Base-by-base conservation (phyloP, 2,113 vertebrate genomes). In the Laterallus jamaicensis region DNA sequence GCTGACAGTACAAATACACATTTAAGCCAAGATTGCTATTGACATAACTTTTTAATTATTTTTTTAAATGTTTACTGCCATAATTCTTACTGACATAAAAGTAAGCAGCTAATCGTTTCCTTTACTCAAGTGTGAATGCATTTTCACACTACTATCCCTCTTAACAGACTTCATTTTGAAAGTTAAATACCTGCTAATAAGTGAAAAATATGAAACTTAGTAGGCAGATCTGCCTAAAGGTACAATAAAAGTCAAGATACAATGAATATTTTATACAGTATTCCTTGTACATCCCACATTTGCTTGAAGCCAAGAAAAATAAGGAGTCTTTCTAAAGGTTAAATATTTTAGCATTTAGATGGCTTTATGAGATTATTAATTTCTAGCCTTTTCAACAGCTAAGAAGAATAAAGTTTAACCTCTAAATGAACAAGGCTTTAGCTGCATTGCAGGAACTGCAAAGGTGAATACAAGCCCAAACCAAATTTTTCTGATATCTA, bases 311-410 rank as follows among this genome's bases (percentile, higher is more conserved):
- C 90, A 96, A 95, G 55, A 93, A 95, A 97, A 96, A 75, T 79
- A 75, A 7, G 14, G 91, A 93, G 21, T 88, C 26, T 85, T 97
- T 95, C 62, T 92, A 90, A 95, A 96, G 73, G 82, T 96, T 96
- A 97, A 93, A 96, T 59, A 90, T 89, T 97, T 96, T 92, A 96
- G 73, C 83, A 97, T 97, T 95, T 96, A 91, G 88, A 86, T 94
- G 50, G 81, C 49, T 95, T 96, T 90, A 76, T 55, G 32, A 96
- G 44, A 97, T 78, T 86, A 94, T 94, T 97, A 92, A 95, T 97
- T 97, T 97, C 76, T 88, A 94, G 85, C 37, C 56, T 87, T 69
- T 90, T 49, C 32, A 92, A 25, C 25, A 84, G 15, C 35, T 79
- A 73, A 74, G 90, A 95, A 95, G 78, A 96, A 83, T 86, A 82